Evolutionary conservation across 2,888 invertebrate species (phyloP).

Genomic region (Leptogaster cylindrica): DNA sequence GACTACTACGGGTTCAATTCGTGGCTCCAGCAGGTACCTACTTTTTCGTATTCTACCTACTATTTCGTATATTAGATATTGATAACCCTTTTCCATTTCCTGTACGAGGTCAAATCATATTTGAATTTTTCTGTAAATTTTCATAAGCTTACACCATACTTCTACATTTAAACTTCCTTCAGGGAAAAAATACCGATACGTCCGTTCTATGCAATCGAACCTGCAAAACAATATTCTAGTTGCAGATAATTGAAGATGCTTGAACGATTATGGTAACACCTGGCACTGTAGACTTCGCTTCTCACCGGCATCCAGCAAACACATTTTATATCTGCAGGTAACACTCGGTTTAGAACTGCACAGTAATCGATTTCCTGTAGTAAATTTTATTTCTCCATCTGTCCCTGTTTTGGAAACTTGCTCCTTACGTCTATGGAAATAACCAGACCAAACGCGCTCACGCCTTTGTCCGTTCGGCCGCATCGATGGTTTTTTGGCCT

Average conservation of each 20-base stretch:
- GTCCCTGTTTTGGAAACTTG: constrained; percentile 63
- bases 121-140: neutral
- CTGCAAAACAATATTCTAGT: constrained; percentile 61
- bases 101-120: constrained; percentile 54
- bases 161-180: constrained; percentile 75
- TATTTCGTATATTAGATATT: constrained; percentile 70
- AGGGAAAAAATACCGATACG: constrained; percentile 94
- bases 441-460: constrained; percentile 92
- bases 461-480: constrained; percentile 98
- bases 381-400: constrained; percentile 59
- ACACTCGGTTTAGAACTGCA: constrained; percentile 75
- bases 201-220: constrained; percentile 82
- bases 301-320: constrained; percentile 86
- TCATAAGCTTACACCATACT: constrained; percentile 59
- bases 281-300: constrained; percentile 74
- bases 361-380: constrained; percentile 75
- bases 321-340: constrained; percentile 86
- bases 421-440: constrained; percentile 83
- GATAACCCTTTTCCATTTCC: constrained; percentile 76
- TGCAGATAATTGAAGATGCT: too few species aligned
- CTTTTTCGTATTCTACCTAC: too few species aligned
- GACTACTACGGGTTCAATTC: too few species aligned
- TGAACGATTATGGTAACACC: too few species aligned
- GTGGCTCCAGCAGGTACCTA: too few species aligned
- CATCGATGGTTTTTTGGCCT: constrained; percentile 94